Base-by-base conservation (phyloP, 2,888 invertebrate genomes). In the Agonum fuliginosum region DNA sequence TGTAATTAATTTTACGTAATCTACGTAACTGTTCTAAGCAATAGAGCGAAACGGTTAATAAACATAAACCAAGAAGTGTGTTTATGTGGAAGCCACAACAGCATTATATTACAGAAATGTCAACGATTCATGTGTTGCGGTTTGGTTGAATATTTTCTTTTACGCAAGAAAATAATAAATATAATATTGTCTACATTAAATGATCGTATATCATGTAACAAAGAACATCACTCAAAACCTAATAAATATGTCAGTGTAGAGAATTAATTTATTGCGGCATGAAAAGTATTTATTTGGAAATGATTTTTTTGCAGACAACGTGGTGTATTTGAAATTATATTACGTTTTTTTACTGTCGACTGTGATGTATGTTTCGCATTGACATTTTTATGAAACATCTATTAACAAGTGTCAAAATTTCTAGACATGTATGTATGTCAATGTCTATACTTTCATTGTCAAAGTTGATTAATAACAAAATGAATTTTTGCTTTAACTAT, bases 1-100 rank as follows among this genome's bases (percentile, higher is more conserved):
- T 43, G 17, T 43, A 43, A 43, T 43, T 43, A 43, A 43, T 14
- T 43, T 43, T 43, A 43, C 43, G 14, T 43, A 43, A 43, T 14
- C 43, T 14, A 43, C 43, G 1, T 43, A 43, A 43, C 43, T 14
- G 43, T 43, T 43, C 14, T 14, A 14, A 14, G 14, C 43, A 43
- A 43, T 43, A 43, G 43, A 43, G 3, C 43, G 43, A 1, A 43
- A 43, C 43, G 4, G 3, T 12, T 0, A 14, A 14, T 12, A 14
- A 3, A 43, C 12, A 43, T 14, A 43, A 43, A 5, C n/a, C n/a
- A 43, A 14, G 14, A 43, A 43, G 14, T 43, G 14, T 43, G 14
- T 5, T 43, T 43, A 43, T 43, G 43, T 2, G n/a, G n/a, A n/a
- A n/a, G 43, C 41, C 3, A 3, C 1, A 41, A 12, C 12, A 37